Base-by-base conservation (phyloP, 1,140 invertebrate genomes). In the Cepaea nemoralis region DNA sequence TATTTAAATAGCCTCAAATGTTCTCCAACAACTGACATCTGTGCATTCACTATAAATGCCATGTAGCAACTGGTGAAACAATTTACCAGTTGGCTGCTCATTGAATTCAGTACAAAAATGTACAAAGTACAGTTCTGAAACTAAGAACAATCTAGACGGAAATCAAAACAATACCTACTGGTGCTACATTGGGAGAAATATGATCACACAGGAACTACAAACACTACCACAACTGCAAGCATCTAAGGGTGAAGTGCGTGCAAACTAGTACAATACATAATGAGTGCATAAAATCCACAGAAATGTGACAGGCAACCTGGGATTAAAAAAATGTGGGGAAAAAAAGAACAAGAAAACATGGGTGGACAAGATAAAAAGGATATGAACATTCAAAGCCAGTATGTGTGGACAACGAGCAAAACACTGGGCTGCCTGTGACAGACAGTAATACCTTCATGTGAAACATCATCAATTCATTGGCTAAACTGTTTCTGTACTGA, bases 381-480 rank as follows among this genome's bases (percentile, higher is more conserved):
- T 45, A 55, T 22, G 19, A 55, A 55, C 50, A 55, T 55, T 24
- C 50, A 55, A 55, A 55, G 22, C n/a, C 50, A 2, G 22, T 14
- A 14, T 22, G n/a, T 10, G 42, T 10, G 8, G 50, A 55, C 50
- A 14, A 24, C 50, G n/a, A 24, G 22, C 50, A 14, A 55, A 55
- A 55, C 2, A 55, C n/a, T 22, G 50, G 16, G 50, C n/a, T 55
- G 50, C 2, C 50, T 8, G 3, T 55, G 42, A 16, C 50, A 10
- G 5, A 55, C 19, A 31, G 76, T 31, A 27, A 19, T 89, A 95
- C 95, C 93, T 95, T 94, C 94, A 96, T 95, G 86, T 96, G 95
- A 90, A 95, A 96, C 93, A 96, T 95, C 92, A 96, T 95, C 59
- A 96, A 91, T 90, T 96, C 96, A 88, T 96, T 96, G 39, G 95